Evolutionary conservation across 1,140 invertebrate genomes (phyloP), one percentile per base, ranked within the genome.

Genomic region (Hypothenemus hampei): DNA sequence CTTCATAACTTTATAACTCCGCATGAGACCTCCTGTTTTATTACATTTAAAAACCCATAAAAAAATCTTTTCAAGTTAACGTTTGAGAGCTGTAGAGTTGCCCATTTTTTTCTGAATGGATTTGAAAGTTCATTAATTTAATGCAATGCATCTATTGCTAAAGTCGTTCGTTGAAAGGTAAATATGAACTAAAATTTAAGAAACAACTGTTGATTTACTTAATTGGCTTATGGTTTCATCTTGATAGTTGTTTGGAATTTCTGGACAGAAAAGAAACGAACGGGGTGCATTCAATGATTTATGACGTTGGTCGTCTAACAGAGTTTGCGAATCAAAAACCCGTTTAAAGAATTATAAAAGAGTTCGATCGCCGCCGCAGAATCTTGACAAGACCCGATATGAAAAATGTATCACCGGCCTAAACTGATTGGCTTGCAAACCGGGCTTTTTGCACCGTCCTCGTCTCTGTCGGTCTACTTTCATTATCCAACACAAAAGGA

Each of bases 301-400:
- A 13, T 13, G 10, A 45, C 29, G 43, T 45, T 24, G 10, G 18
- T 33, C 49, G 44, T 58, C 56, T 58, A 58, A 58, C 52, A 49
- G 50, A 36, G 44, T 53, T 53, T 48, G 44, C 33, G 47, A 43
- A 52, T 40, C 26, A 44, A n/a, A 37, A 49, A 49, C 48, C 23
- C 48, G 48, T 51, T 41, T 31, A 36, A 23, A 51, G 24, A 51
- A 40, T 36, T 51, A 51, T 40, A 51, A 51, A n/a, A 51, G 47
- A 47, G 47, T 16, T 44, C 47, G 46, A 49, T 56, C 52, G 58
- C 52, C 58, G 26, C n/a, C n/a, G 15, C 54, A 45, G 58, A 59
- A 55, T 59, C 52, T 56, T 59, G 58, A 59, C 57, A 59, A 59
- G 52, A 26, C 46, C 47, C 52, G 52, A 59, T 59, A 59, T 59